These are phyloP conservation scores for Diaphora mendica DNA, from an alignment of 2,888 invertebrate genomes.

Conservation along the genomic window DNA sequence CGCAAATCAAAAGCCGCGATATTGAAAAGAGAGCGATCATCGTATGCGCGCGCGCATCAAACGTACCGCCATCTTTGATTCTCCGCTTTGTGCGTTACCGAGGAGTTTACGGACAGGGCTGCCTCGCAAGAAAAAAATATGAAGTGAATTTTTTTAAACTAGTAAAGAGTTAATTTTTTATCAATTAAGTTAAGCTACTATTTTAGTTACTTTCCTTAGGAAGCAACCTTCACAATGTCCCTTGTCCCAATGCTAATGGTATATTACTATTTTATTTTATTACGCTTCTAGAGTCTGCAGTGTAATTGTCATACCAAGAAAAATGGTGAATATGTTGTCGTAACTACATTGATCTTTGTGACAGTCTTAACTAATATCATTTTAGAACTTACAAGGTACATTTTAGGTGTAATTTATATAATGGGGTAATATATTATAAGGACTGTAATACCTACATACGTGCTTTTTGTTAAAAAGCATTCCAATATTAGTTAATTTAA, in stretches of 20 bases:
- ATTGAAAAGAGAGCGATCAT: constrained; percentile 57
- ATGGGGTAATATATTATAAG: too few species aligned
- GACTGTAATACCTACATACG: too few species aligned
- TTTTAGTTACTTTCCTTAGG: background rate
- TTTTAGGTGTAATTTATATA: too few species aligned
- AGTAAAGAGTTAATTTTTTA: background rate
- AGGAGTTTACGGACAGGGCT: constrained; percentile 50
- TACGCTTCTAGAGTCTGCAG: too few species aligned
- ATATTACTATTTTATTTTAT: background rate
- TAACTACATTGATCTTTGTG: too few species aligned
- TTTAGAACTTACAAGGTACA: too few species aligned
- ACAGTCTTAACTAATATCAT: too few species aligned
- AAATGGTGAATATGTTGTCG: too few species aligned
- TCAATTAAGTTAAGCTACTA: background rate
- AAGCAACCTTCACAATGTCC: too few species aligned
- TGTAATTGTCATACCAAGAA: background rate
- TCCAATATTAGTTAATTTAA: too few species aligned
- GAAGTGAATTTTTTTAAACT: background rate
- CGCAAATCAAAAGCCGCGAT: constrained; percentile 60
- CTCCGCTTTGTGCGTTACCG: constrained; percentile 74
- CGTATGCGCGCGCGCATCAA: constrained; percentile 53
- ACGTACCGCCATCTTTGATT: constrained; percentile 66
- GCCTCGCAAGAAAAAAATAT: constrained; percentile 2
- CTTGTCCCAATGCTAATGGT: too few species aligned
- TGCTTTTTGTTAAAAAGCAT: too few species aligned